These are phyloP conservation scores for Phengaris alcon DNA, from an alignment of 2,888 invertebrate species.

Conservation along the genomic window DNA sequence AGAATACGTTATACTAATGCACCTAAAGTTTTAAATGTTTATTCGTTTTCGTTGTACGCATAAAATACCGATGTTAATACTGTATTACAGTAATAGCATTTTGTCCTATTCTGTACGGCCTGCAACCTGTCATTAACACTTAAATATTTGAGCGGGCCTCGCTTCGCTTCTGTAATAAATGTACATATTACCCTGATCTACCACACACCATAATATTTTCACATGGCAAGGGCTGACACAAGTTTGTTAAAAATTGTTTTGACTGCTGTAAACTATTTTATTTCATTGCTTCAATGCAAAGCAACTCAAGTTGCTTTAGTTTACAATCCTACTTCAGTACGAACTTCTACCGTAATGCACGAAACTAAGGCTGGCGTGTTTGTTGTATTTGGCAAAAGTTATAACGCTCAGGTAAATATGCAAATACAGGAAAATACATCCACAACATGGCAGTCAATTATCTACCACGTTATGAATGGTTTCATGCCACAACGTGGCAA, in stretches of 20 bases:
- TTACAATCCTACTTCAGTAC: no score
- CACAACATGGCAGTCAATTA: no score
- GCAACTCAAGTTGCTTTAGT: no score
- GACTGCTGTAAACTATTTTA: background rate
- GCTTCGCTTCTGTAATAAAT: slow-evolving; percentile 32
- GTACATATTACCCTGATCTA: slow-evolving; percentile 30
- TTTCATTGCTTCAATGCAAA: background rate
- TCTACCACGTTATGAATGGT: no score
- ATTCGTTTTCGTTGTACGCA: background rate
- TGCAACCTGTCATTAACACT: slow-evolving; percentile 35
- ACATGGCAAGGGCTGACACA: slow-evolving; percentile 28
- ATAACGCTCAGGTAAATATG: no score
- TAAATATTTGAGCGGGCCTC: slow-evolving; percentile 37
- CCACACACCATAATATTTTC: slow-evolving; percentile 31
- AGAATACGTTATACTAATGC: background rate
- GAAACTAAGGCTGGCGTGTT: no score
- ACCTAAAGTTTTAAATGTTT: background rate
- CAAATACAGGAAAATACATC: no score
- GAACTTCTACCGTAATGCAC: no score
- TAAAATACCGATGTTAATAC: background rate
- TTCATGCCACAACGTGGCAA: no score
- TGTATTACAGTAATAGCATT: background rate
- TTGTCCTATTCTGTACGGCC: background rate
- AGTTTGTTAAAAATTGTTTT: background rate
- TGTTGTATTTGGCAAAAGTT: no score